Evolutionary conservation across 2,797 vertebrate species (phyloP).

Genomic region (Muraenolepis orangiensis): DNA sequence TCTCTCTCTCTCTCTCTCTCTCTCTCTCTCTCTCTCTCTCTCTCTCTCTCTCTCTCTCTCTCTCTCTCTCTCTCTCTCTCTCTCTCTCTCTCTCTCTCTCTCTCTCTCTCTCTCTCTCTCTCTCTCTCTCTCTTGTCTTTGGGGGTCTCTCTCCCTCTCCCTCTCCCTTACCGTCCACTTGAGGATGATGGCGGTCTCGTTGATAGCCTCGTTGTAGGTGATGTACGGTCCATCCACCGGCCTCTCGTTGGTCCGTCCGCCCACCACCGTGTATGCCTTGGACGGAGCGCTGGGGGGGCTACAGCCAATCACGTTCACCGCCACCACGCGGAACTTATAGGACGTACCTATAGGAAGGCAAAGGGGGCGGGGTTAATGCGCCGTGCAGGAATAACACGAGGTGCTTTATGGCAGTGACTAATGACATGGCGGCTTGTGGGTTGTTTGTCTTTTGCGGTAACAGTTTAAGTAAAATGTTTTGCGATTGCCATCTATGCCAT

Average conservation of each 20-base stretch:
- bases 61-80: no score
- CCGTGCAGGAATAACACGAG: neutral
- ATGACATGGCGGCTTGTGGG: neutral
- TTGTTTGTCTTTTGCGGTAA: neutral
- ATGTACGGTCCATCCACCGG: slow-evolving; percentile 94
- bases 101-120: no score
- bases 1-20: no score
- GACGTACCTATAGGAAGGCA: slow-evolving; percentile 77
- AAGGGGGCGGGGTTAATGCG: neutral
- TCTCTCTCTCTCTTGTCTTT: no score
- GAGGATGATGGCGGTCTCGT: slow-evolving; percentile 94
- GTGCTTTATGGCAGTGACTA: neutral
- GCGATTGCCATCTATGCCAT: slow-evolving; percentile 37
- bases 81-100: no score
- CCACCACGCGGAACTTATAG: slow-evolving; percentile 94
- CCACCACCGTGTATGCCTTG: slow-evolving; percentile 88
- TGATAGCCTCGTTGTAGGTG: slow-evolving; percentile 96
- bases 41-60: no score
- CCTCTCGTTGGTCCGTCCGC: slow-evolving; percentile 82
- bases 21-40: no score
- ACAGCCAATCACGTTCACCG: slow-evolving; percentile 91
- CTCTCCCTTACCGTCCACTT: slow-evolving; percentile 90
- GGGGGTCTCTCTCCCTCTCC: neutral
- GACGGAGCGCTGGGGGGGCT: slow-evolving; percentile 92
- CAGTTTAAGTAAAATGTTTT: neutral